phyloP scores from a whole-genome alignment of 2,888 invertebrate species.

The Pachydiplax longipennis region DNA sequence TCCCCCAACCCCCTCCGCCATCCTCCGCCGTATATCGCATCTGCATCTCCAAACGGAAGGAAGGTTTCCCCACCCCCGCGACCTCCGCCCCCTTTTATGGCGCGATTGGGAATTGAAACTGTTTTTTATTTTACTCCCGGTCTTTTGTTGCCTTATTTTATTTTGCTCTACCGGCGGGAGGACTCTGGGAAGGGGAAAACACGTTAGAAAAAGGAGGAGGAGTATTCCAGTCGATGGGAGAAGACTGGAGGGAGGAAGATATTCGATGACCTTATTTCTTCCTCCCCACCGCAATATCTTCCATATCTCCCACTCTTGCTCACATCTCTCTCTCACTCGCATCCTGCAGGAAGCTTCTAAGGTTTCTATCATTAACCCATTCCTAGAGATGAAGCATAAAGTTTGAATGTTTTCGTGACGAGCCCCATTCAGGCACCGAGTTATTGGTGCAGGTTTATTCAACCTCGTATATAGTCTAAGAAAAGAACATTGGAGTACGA shows the following conservation, averaged over 20 bases:
- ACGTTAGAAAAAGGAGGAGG: background rate
- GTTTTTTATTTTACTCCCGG: constrained; percentile 43
- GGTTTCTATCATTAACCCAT: constrained; percentile 16
- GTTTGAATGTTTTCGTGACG: background rate
- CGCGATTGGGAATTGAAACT: constrained; percentile 38
- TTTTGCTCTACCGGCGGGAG: constrained; percentile 28
- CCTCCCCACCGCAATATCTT: background rate
- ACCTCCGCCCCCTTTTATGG: constrained; percentile 35
- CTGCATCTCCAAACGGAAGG: constrained; percentile 42
- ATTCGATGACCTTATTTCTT: constrained; percentile 39
- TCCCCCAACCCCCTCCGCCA: background rate
- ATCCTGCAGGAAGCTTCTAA: background rate
- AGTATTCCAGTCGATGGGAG: background rate
- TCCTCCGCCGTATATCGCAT: constrained; percentile 37
- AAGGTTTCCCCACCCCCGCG: background rate
- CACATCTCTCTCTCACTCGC: background rate
- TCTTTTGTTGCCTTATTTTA: constrained; percentile 45
- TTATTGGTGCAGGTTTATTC: no score
- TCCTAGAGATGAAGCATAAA: background rate
- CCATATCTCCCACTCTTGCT: constrained; percentile 1
- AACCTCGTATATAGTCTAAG: no score
- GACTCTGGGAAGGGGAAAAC: background rate
- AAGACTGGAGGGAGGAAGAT: background rate
- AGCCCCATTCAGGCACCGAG: no score
- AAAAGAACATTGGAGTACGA: no score